Evolutionary conservation across 1,140 invertebrate species (phyloP), one percentile per base, ranked within the genome.

Genomic region (Vanessa atalanta): DNA sequence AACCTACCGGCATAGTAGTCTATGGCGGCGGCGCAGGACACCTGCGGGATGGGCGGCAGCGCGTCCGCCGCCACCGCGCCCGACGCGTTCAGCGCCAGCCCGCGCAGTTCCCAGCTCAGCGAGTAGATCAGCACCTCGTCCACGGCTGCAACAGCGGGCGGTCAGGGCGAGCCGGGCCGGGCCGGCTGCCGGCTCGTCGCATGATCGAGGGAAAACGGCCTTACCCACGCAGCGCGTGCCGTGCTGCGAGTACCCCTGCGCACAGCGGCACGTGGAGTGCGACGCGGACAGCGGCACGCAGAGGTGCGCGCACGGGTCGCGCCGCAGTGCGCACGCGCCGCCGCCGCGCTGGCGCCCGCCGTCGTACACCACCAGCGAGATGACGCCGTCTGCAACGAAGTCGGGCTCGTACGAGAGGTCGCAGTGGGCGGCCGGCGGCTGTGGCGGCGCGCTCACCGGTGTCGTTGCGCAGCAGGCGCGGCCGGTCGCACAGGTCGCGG

Each of bases 101-200:
- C 97, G 77, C 94, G 94, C 23, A 98, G 94, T 81, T 97, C 96
- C 93, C 95, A 96, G 83, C 95, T 95, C 50, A 95, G 93, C 0
- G 97, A 96, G 88, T 96, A 98, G 77, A 98, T 93, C 16, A 98
- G 82, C 79, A 97, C 96, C 64, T 96, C 95, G 55, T 95, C 93
- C 43, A 94, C 82, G 8, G 84, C 90, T 57, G 53, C n/a, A n/a
- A n/a, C 13, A n/a, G 5, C 9, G 48, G 13, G 12, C 13, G 12
- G 13, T 14, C 12, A n/a, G 48, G 50, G 6, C 12, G 12, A 5
- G 4, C 0, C 15, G 12, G 48, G 48, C 48, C 48, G 48, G 48
- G 48, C 9, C 12, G 13, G 11, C 48, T 1, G 48, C 48, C 12
- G 14, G 20, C 20, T 20, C 20, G 20, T 20, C 20, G 20, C 20